These are phyloP conservation scores for Eudasyphora cyanicolor DNA, from an alignment of 2,888 invertebrate species.

Conservation along the genomic window DNA sequence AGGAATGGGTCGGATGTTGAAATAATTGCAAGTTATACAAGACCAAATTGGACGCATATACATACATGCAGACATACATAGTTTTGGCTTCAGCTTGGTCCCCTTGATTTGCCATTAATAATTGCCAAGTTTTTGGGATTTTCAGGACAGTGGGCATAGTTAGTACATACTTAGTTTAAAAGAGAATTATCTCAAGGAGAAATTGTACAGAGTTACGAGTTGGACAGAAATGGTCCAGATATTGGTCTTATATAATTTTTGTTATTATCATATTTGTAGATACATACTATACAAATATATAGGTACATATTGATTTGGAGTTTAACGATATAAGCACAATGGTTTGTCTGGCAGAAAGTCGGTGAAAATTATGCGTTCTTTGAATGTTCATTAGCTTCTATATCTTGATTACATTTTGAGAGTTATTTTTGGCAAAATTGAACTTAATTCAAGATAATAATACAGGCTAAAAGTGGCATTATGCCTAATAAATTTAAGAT, in stretches of 20 bases:
- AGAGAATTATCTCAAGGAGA: neutral
- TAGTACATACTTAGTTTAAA: too few relatives aligned
- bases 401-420: too few relatives aligned
- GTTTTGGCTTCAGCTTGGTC: neutral
- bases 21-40: neutral
- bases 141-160: neutral
- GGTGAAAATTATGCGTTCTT: neutral
- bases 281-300: too few relatives aligned
- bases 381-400: too few relatives aligned
- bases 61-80: neutral
- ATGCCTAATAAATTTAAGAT: too few relatives aligned
- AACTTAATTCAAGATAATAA: too few relatives aligned
- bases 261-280: too few relatives aligned
- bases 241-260: conserved; percentile 8
- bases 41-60: neutral
- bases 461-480: too few relatives aligned
- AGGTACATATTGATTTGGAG: neutral
- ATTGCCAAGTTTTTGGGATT: neutral
- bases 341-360: neutral
- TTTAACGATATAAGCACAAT: neutral
- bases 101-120: neutral
- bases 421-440: too few relatives aligned
- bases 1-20: too few relatives aligned
- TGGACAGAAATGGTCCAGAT: neutral
- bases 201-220: neutral